phyloP scores from a whole-genome alignment of 2,888 invertebrate species.

The Nesidiocoris tenuis region DNA sequence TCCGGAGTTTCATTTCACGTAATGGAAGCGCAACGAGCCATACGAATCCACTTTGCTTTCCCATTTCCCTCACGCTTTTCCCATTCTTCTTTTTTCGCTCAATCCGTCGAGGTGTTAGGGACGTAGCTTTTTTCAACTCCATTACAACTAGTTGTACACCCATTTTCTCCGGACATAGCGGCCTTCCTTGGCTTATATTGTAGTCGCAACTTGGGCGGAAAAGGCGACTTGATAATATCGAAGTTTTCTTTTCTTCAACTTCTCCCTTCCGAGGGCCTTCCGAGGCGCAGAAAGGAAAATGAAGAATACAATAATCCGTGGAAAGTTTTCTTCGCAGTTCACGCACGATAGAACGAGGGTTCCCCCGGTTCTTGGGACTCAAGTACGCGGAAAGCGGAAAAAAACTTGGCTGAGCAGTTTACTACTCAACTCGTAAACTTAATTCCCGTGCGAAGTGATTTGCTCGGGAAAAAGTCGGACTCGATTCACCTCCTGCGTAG shows the following conservation, averaged over 20 bases:
- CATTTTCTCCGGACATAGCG: not conserved
- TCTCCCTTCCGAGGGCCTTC: not conserved
- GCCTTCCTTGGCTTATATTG: not conserved
- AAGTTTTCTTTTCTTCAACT: constrained; percentile 6
- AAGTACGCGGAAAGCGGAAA: not conserved
- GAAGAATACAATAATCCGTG: constrained; percentile 35
- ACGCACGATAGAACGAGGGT: constrained; percentile 16
- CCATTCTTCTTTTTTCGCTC: not conserved
- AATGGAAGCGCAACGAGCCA: constrained; percentile 34
- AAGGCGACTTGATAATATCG: constrained; percentile 10
- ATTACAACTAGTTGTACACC: constrained; percentile 19
- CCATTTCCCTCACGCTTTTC: not conserved
- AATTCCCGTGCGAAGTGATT: constrained; percentile 19
- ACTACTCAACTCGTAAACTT: constrained; percentile 20
- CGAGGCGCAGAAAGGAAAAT: too few relatives aligned
- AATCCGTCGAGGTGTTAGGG: constrained; percentile 19
- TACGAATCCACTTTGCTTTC: constrained; percentile 18
- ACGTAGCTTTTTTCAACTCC: constrained; percentile 27
- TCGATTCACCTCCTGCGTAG: not conserved
- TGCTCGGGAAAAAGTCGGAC: not conserved
- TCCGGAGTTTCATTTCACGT: too few relatives aligned
- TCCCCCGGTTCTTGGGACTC: not conserved
- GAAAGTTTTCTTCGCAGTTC: not conserved
- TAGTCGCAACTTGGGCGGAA: constrained; percentile 17
- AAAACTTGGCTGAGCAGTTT: constrained; percentile 23